A percentile compares a stretch with the other conserved stretches of the same genome.
Evolutionary conservation across 2,888 invertebrate genomes (phyloP).

Genomic region (Caradrina kadenii): DNA sequence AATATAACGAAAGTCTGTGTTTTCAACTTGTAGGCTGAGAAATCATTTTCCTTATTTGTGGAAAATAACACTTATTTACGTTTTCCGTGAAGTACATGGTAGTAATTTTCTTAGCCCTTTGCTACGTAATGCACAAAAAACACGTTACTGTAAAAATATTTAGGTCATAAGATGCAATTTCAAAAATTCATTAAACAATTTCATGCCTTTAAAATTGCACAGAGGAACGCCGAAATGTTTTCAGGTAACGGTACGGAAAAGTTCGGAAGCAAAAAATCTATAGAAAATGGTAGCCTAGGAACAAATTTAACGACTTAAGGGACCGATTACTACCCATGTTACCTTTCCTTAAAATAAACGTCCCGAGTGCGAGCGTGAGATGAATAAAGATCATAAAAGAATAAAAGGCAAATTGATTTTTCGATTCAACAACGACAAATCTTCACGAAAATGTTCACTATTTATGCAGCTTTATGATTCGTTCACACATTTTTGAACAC

Average conservation of each 20-base stretch:
- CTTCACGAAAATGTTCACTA: neutral
- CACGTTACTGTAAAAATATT: neutral
- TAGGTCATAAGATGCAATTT: neutral
- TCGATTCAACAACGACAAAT: neutral
- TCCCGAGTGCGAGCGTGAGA: slow-evolving; percentile 13
- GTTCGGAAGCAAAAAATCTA: neutral
- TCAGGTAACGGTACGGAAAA: neutral
- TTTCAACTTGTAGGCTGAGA: neutral
- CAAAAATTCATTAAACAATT: slow-evolving; percentile 3
- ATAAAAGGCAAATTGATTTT: slow-evolving; percentile 35
- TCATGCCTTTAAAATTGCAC: neutral
- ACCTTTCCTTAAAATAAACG: slow-evolving; percentile 23
- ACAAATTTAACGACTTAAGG: slow-evolving; percentile 18
- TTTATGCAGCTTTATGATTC: neutral
- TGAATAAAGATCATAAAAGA: slow-evolving; percentile 21
- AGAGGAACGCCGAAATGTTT: neutral
- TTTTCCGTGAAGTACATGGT: neutral
- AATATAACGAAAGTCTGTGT: slow-evolving; percentile 12
- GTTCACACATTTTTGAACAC: neutral
- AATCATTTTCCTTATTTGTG: neutral
- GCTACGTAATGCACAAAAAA: neutral
- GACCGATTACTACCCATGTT: neutral
- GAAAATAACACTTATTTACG: slow-evolving; percentile 12
- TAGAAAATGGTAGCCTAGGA: slow-evolving; percentile 1
- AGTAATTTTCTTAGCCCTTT: no score